These are phyloP conservation scores for Drosophila biarmipes DNA, from an alignment of 1,140 invertebrate genomes.

Conservation along the genomic window DNA sequence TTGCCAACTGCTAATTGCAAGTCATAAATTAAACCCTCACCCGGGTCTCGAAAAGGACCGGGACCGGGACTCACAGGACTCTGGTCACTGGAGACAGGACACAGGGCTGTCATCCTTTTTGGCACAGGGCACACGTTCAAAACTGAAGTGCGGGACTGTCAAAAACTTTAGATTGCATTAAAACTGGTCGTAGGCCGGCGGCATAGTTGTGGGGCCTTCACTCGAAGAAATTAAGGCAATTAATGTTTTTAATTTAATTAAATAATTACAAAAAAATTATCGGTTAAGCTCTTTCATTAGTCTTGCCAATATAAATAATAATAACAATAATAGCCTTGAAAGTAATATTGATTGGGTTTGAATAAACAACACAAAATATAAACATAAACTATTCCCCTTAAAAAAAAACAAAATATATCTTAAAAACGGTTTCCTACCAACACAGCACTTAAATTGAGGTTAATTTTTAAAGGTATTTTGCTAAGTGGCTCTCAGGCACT, in stretches of 20 bases:
- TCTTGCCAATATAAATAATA: not conserved
- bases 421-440: too few relatives aligned
- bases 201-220: constrained; percentile 30
- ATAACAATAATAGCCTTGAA: too few relatives aligned
- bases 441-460: not conserved
- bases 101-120: constrained; percentile 22
- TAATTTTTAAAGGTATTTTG: not conserved
- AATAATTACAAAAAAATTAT: not conserved
- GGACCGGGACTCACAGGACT: constrained; percentile 2
- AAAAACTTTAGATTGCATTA: constrained; percentile 75
- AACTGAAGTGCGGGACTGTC: constrained; percentile 57
- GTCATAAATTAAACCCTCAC: constrained; percentile 68
- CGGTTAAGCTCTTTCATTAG: too few relatives aligned
- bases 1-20: constrained; percentile 79
- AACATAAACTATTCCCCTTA: too few relatives aligned
- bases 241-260: not conserved
- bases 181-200: constrained; percentile 43
- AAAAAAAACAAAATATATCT: too few relatives aligned
- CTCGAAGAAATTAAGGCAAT: constrained; percentile 6
- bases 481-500: constrained; percentile 2
- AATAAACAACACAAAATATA: too few relatives aligned
- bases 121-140: constrained; percentile 10
- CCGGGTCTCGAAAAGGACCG: constrained; percentile 18
- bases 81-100: constrained; percentile 14
- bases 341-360: too few relatives aligned